These are phyloP conservation scores for Callosobruchus maculatus DNA, from an alignment of 2,888 invertebrate species.

Conservation along the genomic window DNA sequence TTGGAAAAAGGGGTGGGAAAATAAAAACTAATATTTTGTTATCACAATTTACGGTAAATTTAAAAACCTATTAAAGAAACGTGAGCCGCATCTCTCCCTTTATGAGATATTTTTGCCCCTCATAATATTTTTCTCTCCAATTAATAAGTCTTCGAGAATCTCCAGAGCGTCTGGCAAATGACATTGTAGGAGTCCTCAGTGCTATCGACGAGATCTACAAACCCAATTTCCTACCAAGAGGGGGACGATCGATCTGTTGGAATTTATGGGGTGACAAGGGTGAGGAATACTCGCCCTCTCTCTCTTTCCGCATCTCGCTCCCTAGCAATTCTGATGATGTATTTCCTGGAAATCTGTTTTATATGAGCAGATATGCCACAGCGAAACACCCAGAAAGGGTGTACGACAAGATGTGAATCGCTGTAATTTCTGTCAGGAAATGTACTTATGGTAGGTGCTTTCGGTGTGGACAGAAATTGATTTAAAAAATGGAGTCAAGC, in stretches of 20 bases:
- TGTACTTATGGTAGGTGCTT: neutral
- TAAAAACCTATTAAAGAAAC: too few relatives aligned
- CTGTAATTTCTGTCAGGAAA: neutral
- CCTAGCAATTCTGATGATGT: neutral
- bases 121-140: neutral
- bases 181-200: neutral
- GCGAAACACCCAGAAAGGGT: neutral
- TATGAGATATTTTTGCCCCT: too few relatives aligned
- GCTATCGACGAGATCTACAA: conserved; percentile 36
- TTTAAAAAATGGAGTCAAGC: neutral
- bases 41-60: too few relatives aligned
- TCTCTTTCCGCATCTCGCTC: conserved; percentile 23
- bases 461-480: neutral
- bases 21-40: too few relatives aligned
- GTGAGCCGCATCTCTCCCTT: too few relatives aligned
- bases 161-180: conserved; percentile 5
- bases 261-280: conserved; percentile 13
- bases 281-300: conserved; percentile 20
- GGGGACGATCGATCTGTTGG: conserved; percentile 39
- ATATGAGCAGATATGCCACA: neutral
- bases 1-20: too few relatives aligned
- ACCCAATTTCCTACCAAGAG: conserved; percentile 44
- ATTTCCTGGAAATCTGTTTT: neutral
- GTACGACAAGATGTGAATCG: neutral
- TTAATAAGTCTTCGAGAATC: conserved; percentile 17